phyloP scores from a whole-genome alignment of 2,888 invertebrate species.

The Drosophila pegasa region DNA sequence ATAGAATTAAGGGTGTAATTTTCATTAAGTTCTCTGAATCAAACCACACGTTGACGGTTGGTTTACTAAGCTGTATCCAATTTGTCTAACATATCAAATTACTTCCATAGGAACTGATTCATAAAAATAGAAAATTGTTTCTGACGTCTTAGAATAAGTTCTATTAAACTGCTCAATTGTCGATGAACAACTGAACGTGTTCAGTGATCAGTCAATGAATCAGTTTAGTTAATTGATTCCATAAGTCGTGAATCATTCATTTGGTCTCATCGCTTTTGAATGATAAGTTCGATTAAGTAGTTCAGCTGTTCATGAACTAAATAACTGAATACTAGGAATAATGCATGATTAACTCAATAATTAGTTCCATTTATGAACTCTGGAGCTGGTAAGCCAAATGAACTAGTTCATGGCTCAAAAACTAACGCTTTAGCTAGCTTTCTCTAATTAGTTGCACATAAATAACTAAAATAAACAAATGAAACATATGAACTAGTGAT shows the following conservation, averaged over 20 bases:
- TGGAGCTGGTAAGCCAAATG: background rate
- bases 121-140: background rate
- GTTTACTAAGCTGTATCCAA: background rate
- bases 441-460: too few relatives aligned
- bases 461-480: background rate
- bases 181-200: background rate
- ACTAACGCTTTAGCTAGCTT: too few relatives aligned
- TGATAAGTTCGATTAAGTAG: too few relatives aligned
- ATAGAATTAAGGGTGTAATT: background rate
- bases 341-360: too few relatives aligned
- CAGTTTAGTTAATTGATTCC: too few relatives aligned
- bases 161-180: background rate
- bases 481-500: background rate
- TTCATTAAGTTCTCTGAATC: background rate
- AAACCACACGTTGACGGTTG: background rate
- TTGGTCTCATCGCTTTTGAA: too few relatives aligned
- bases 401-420: background rate
- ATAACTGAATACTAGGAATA: too few relatives aligned
- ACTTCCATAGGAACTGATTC: background rate
- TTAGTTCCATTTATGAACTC: too few relatives aligned
- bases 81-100: conserved; percentile 1
- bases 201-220: too few relatives aligned
- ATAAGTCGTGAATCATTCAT: too few relatives aligned
- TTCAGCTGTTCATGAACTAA: too few relatives aligned
- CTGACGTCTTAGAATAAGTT: background rate